Evolutionary conservation across 1,140 invertebrate genomes (phyloP).

Genomic region (Gonatopus flavifemur): DNA sequence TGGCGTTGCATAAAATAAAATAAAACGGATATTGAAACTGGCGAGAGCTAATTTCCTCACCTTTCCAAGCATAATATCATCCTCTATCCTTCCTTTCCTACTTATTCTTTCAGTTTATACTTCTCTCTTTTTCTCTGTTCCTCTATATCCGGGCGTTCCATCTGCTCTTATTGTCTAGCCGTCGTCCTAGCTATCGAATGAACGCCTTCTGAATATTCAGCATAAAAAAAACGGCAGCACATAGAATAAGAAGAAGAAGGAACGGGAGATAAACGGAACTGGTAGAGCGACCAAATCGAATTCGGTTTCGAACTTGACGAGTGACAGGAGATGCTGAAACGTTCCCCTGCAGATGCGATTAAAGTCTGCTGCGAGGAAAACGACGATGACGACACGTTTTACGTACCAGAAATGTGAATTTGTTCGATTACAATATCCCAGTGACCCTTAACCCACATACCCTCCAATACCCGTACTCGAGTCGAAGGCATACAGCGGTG

Average conservation of each 20-base stretch:
- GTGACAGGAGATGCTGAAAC: slow-evolving; percentile 22
- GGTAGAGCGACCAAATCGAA: slow-evolving; percentile 28
- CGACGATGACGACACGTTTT: slow-evolving; percentile 16
- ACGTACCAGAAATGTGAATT: slow-evolving; percentile 25
- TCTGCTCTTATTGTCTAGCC: slow-evolving; percentile 17
- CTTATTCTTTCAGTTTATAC: not conserved
- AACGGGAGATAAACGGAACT: not conserved
- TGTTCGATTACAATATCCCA: slow-evolving; percentile 2
- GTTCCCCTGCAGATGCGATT: slow-evolving; percentile 21
- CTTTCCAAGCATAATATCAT: slow-evolving; percentile 28
- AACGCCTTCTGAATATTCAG: slow-evolving; percentile 39
- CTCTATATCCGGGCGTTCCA: slow-evolving; percentile 11
- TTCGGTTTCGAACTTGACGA: slow-evolving; percentile 35
- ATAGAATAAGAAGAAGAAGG: not conserved
- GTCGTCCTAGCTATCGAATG: slow-evolving; percentile 31
- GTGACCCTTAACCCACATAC: slow-evolving; percentile 13
- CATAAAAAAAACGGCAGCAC: slow-evolving; percentile 10
- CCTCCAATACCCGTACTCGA: no score
- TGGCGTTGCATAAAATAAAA: slow-evolving; percentile 28
- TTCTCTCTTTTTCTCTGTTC: not conserved
- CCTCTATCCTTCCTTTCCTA: not conserved
- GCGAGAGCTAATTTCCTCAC: slow-evolving; percentile 39
- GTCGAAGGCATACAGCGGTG: no score
- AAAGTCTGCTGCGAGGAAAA: slow-evolving; percentile 16
- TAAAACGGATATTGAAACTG: slow-evolving; percentile 45